These are phyloP conservation scores for Coryphaenoides rupestris DNA, from an alignment of 2,113 vertebrate species.

Conservation along the genomic window DNA sequence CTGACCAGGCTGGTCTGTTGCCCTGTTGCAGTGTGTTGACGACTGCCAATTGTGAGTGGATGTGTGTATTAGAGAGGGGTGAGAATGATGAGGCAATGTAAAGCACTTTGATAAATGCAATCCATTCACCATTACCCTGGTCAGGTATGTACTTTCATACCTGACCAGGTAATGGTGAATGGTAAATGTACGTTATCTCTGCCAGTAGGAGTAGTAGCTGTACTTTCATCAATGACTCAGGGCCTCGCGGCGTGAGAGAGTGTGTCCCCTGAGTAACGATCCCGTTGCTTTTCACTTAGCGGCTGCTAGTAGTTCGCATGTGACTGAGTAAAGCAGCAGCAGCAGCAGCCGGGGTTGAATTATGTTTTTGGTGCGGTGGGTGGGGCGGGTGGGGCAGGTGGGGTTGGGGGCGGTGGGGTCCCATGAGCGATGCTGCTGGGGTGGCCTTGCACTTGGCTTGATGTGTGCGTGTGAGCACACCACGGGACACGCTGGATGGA, in stretches of 20 bases:
- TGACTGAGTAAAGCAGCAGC: constrained; percentile 69
- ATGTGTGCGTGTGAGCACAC: not conserved
- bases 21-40: too few relatives aligned
- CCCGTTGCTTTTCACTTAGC: constrained; percentile 62
- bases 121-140: too few relatives aligned
- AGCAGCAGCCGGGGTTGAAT: too few relatives aligned
- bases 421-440: not conserved
- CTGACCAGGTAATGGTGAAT: too few relatives aligned
- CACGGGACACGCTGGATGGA: not conserved
- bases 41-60: too few relatives aligned
- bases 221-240: constrained; percentile 42
- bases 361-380: not conserved
- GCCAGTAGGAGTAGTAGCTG: not conserved
- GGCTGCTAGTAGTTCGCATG: constrained; percentile 61
- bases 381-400: not conserved
- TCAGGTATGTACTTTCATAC: too few relatives aligned
- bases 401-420: not conserved
- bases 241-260: constrained; percentile 34
- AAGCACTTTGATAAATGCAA: too few relatives aligned
- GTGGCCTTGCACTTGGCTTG: too few relatives aligned
- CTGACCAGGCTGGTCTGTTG: too few relatives aligned
- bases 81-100: too few relatives aligned
- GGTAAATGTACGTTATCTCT: too few relatives aligned
- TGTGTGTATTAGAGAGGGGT: too few relatives aligned
- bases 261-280: constrained; percentile 44